Evolutionary conservation across 2,797 vertebrate genomes (phyloP), one percentile per base, ranked within the genome.

Genomic region (Pangasius mekongensis): DNA sequence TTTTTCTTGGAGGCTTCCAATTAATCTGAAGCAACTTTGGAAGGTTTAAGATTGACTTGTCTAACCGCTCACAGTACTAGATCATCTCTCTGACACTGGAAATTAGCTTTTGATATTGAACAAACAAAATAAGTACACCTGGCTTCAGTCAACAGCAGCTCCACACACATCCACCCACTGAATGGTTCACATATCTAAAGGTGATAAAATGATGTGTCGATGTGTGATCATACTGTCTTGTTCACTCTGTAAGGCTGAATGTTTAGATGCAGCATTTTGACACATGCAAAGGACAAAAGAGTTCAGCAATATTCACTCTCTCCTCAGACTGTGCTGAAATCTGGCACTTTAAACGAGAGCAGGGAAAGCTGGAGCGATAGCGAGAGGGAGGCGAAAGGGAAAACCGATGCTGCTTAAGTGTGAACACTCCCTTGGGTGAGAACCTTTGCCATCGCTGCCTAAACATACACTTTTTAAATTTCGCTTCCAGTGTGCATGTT

Each of bases 391-490:
- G 36, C 49, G 13, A 11, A 22, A 5, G 30, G 30, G 83, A 85
- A 86, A 47, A 82, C 18, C 30, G 22, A 33, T 9, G 74, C 24
- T 77, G 36, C 84, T 69, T 77, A 14, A 89, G 77, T 80, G 74
- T 58, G 58, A 62, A 69, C 73, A 83, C 76, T 81, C 84, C 90
- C 89, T 47, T 36, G 66, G 87, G 39, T 77, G 27, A 24, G 58
- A 82, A 43, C 87, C 84, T 88, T 90, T 88, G 74, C 82, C 18
- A 85, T 30, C 74, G 84, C 84, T 77, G 83, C 76, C 80, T 90
- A 88, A 94, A 92, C 84, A 69, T 11, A 84, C 1, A 30, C 84
- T 78, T 69, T 92, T 89, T 91, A 71, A 90, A 80, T 91, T 92
- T 89, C 86, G 73, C 87, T 84, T 83, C 14, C 2, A 2, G 80